phyloP scores from a whole-genome alignment of 2,888 invertebrate species.

The Masnerella sp. region DNA sequence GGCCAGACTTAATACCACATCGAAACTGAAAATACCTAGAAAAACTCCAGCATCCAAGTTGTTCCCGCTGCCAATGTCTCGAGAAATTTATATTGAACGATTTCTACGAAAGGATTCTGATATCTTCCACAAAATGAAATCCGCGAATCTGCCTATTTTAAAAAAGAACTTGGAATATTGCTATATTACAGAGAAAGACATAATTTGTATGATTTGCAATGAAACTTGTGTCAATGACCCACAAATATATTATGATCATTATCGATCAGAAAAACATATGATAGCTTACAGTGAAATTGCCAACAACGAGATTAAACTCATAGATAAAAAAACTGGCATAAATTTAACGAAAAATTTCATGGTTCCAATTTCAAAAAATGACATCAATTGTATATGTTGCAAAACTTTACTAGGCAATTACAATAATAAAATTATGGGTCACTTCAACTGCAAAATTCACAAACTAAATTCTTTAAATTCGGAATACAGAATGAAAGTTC shows the following conservation, averaged over 20 bases:
- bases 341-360: conserved; percentile 32
- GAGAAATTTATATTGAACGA: conserved; percentile 26
- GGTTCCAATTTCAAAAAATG: conserved; percentile 17
- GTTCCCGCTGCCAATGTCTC: conserved; percentile 21
- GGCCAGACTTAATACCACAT: background rate
- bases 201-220: conserved; percentile 66
- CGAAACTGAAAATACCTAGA: background rate
- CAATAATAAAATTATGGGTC: conserved; percentile 19
- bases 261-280: conserved; percentile 62
- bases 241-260: conserved; percentile 64
- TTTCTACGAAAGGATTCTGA: conserved; percentile 48
- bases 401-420: conserved; percentile 28
- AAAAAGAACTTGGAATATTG: conserved; percentile 57
- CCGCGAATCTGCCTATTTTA: conserved; percentile 42
- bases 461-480: background rate
- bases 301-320: conserved; percentile 50
- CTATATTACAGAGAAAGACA: conserved; percentile 40
- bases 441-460: conserved; percentile 33
- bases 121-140: conserved; percentile 51
- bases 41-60: conserved; percentile 1
- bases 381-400: conserved; percentile 41
- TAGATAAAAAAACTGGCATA: conserved; percentile 53
- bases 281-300: conserved; percentile 60
- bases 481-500: background rate
- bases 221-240: conserved; percentile 51